phyloP scores from a whole-genome alignment of 2,113 vertebrate species.

The Turdus rufiventris region DNA sequence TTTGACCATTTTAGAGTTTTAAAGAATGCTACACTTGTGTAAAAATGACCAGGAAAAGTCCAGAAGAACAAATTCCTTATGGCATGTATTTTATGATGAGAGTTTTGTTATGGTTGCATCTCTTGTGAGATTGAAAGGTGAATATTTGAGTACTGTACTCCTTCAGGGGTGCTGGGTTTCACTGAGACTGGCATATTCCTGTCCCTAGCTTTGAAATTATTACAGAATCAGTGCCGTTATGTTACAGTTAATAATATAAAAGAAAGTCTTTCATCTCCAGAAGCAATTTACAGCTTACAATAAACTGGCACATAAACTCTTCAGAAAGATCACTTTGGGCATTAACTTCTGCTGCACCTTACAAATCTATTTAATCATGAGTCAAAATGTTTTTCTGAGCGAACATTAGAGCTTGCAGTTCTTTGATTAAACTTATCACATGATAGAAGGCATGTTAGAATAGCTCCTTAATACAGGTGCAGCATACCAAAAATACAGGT shows the following conservation, averaged over 20 bases:
- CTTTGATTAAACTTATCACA: not conserved
- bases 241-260: slow-evolving; percentile 4
- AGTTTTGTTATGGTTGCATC: not conserved
- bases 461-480: not conserved
- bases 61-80: not conserved
- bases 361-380: not conserved
- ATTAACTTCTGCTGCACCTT: not conserved
- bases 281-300: slow-evolving; percentile 31
- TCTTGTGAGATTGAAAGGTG: not conserved
- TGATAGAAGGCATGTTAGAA: not conserved
- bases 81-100: not conserved
- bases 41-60: not conserved
- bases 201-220: not conserved
- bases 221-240: not conserved
- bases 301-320: not conserved
- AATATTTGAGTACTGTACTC: not conserved
- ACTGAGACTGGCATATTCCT: not conserved
- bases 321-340: not conserved
- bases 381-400: not conserved
- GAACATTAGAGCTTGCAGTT: not conserved
- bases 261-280: not conserved
- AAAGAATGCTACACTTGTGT: not conserved
- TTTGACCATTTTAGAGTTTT: not conserved
- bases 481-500: not conserved
- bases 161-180: not conserved